These are phyloP conservation scores for Chelon auratus DNA, from an alignment of 2,797 vertebrate genomes.

Conservation along the genomic window DNA sequence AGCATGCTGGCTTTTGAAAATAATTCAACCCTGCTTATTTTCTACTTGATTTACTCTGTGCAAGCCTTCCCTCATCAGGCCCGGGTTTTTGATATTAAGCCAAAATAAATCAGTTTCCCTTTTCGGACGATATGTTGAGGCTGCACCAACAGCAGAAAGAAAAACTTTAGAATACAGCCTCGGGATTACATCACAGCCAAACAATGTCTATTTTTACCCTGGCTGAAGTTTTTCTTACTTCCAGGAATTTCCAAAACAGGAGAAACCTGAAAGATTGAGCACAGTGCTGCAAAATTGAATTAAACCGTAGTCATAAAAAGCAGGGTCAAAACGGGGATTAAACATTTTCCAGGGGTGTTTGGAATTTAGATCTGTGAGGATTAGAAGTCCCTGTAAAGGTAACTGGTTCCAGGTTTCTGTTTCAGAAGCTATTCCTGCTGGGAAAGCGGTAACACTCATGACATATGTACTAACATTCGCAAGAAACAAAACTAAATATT, in stretches of 20 bases:
- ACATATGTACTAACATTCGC: neutral
- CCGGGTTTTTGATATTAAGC: constrained; percentile 76
- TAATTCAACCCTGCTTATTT: constrained; percentile 82
- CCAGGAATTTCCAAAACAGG: constrained; percentile 82
- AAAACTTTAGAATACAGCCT: constrained; percentile 71
- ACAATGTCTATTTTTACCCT: constrained; percentile 83
- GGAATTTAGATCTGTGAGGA: constrained; percentile 17
- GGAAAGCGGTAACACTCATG: neutral
- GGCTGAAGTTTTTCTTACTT: constrained; percentile 76
- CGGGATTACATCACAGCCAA: constrained; percentile 80
- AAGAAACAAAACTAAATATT: too few species aligned
- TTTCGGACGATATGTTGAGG: constrained; percentile 64
- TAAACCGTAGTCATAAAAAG: constrained; percentile 41
- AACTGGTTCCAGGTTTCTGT: constrained; percentile 24
- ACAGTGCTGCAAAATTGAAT: constrained; percentile 47
- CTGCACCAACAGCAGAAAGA: constrained; percentile 64
- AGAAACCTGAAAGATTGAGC: constrained; percentile 66
- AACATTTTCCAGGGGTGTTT: constrained; percentile 38
- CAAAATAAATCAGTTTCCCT: constrained; percentile 79
- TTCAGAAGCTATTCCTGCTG: neutral
- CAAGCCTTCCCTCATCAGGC: constrained; percentile 76
- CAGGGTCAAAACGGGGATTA: constrained; percentile 52
- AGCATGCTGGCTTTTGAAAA: constrained; percentile 76
- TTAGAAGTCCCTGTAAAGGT: constrained; percentile 26
- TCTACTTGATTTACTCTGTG: constrained; percentile 78